phyloP scores from a whole-genome alignment of 1,140 invertebrate genomes.

The Archegozetes longisetosus region DNA sequence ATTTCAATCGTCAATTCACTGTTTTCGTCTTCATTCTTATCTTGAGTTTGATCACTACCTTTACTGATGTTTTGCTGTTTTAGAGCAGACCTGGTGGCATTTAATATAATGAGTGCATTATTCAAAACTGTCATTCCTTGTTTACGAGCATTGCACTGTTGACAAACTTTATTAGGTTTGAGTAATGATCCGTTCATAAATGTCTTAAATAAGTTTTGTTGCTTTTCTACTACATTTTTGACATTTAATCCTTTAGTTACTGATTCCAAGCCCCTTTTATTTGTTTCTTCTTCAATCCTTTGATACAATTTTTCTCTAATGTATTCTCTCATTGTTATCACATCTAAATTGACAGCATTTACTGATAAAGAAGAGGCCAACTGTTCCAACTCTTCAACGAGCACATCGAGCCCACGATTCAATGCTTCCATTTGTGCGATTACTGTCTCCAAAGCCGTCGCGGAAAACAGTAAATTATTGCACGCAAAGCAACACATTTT shows the following conservation, averaged over 20 bases:
- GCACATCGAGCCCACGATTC: slow-evolving; percentile 50
- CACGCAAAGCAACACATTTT: slow-evolving; percentile 41
- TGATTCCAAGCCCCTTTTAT: not conserved
- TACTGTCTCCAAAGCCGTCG: slow-evolving; percentile 33
- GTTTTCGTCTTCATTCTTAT: slow-evolving; percentile 17
- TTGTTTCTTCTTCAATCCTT: not conserved
- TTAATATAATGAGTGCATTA: slow-evolving; percentile 14
- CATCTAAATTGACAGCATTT: not conserved
- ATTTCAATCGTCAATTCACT: slow-evolving; percentile 3
- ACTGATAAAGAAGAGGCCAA: slow-evolving; percentile 4
- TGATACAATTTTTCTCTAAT: not conserved
- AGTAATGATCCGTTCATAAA: slow-evolving; percentile 22
- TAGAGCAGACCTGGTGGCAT: not conserved
- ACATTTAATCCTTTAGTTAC: not conserved
- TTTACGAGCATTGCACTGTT: slow-evolving; percentile 23
- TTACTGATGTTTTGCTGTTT: slow-evolving; percentile 4
- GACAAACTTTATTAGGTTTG: slow-evolving; percentile 22
- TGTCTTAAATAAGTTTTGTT: slow-evolving; percentile 20
- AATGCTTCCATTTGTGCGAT: slow-evolving; percentile 55
- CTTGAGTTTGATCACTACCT: slow-evolving; percentile 21
- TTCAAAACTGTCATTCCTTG: slow-evolving; percentile 14
- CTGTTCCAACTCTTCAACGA: slow-evolving; percentile 44
- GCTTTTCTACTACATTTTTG: slow-evolving; percentile 23
- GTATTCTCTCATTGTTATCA: not conserved
- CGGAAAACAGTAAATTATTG: slow-evolving; percentile 28